Base-by-base conservation (phyloP, 1,140 invertebrate genomes). In the Zaprionus vittiger region DNA sequence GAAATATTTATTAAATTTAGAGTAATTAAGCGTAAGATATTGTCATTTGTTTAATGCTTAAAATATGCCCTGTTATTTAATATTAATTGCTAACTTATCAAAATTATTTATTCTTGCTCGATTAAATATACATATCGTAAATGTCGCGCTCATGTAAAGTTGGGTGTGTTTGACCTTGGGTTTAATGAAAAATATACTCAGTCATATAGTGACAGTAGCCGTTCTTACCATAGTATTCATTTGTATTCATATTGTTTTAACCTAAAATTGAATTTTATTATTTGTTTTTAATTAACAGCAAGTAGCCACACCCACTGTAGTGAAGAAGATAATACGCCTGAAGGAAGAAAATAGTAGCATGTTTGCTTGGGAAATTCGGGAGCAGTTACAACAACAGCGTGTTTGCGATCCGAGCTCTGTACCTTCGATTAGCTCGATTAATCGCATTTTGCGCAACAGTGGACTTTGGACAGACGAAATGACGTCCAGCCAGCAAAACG, bases 371-470 rank as follows among this genome's bases (percentile, higher is more conserved):
- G 98, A 98, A 94, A 98, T 98, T 59, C 94, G 97, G 1, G 97
- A 98, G 90, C 95, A 97, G 79, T 94, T 98, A 64, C 95, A 97
- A 15, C 95, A 96, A 14, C 97, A 98, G 85, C 95, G 97, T 49
- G 96, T 97, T 61, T 98, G 97, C 90, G 97, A 98, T 92, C 96
- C 96, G 1, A 96, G 96, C 90, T 96, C 96, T 55, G 97, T 99
- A 76, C 98, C 98, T 2, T 98, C 97, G 38, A 98, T 99, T 47
- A 98, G 97, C 66, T 98, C 98, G 11, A 98, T 99, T 55, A 99
- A 99, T 94, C 94, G 98, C 73, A 99, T 99, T 83, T 95, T 99
- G 34, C 94, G 98, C 57, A 98, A 98, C 92, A 96, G 96, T 62
- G 96, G 96, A 5, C 94, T 95, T 3, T 95, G 95, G 95, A 95